Percentiles rank a stretch among this genome's conserved stretches.
Evolutionary conservation across 2,113 vertebrate species (phyloP).

Genomic region (Lethenteron camtschaticum): DNA sequence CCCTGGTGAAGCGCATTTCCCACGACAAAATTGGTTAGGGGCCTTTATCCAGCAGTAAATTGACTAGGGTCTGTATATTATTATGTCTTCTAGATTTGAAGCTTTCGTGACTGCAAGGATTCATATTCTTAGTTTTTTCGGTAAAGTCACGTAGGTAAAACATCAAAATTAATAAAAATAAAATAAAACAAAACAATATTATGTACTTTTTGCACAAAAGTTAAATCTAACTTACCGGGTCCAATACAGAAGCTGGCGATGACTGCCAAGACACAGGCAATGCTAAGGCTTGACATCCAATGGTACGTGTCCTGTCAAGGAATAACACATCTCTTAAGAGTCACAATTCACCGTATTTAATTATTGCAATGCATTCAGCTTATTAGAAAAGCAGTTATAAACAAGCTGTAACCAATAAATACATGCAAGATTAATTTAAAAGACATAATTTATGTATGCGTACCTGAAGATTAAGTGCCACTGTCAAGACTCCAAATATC

Average conservation of each 20-base stretch:
- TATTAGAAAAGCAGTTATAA: neutral
- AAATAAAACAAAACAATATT: no score
- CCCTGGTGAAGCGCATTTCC: no score
- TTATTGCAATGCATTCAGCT: neutral
- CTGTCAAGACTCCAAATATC: conserved; percentile 51
- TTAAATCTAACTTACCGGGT: conserved; percentile 36
- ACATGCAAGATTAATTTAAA: neutral
- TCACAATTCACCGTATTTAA: neutral
- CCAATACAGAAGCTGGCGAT: conserved; percentile 75
- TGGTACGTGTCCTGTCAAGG: conserved; percentile 21
- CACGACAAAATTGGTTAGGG: no score
- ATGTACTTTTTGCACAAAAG: neutral
- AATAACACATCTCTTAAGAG: conserved; percentile 7
- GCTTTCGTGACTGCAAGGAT: no score
- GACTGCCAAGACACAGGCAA: conserved; percentile 44
- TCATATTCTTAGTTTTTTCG: no score
- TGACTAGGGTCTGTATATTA: neutral
- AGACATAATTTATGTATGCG: conserved; percentile 4
- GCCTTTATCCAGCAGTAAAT: no score
- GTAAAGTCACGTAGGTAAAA: no score
- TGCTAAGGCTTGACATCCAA: conserved; percentile 67
- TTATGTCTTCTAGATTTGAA: neutral
- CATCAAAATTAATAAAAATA: no score
- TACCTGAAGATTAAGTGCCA: conserved; percentile 65
- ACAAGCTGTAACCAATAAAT: neutral